Conservation (phyloP, 2,113 vertebrate species). For the Eonycteris spelaea region DNA sequence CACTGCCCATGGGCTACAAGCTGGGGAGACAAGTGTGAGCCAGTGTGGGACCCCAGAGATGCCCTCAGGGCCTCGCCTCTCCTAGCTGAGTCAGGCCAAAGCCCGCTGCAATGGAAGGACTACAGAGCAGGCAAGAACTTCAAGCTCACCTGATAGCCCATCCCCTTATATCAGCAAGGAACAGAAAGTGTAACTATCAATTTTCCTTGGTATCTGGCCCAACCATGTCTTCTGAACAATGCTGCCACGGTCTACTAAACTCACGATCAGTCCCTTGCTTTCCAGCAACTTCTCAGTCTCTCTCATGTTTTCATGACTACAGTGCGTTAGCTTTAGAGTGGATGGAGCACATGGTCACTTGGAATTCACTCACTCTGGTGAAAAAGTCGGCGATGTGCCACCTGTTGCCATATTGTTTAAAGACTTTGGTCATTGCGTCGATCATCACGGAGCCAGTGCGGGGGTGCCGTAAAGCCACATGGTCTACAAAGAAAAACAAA, state of each 20-base stretch:
- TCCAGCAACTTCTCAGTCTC: not conserved
- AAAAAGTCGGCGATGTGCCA: conserved; percentile 54
- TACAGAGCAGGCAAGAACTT: not conserved
- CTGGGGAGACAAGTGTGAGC: not conserved
- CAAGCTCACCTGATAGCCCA: not conserved
- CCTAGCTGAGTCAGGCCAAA: not conserved
- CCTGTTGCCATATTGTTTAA: not conserved
- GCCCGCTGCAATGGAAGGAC: not conserved
- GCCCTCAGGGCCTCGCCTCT: not conserved
- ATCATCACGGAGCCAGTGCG: conserved; percentile 43
- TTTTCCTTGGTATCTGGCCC: not conserved
- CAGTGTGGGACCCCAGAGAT: not conserved
- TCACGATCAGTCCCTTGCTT: not conserved
- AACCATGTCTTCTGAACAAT: not conserved
- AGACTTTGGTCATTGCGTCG: not conserved
- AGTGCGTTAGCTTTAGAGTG: not conserved
- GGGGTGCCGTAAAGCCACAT: conserved; percentile 33
- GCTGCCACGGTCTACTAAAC: not conserved
- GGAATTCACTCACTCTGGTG: conserved; percentile 29
- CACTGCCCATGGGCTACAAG: not conserved
- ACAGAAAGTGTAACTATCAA: too few relatives aligned
- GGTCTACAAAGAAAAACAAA: not conserved
- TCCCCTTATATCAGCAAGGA: accelerated
- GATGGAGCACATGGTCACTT: not conserved
- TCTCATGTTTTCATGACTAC: not conserved